Evolutionary conservation across 2,113 vertebrate genomes (phyloP).

Genomic region (Hydropotes inermis): DNA sequence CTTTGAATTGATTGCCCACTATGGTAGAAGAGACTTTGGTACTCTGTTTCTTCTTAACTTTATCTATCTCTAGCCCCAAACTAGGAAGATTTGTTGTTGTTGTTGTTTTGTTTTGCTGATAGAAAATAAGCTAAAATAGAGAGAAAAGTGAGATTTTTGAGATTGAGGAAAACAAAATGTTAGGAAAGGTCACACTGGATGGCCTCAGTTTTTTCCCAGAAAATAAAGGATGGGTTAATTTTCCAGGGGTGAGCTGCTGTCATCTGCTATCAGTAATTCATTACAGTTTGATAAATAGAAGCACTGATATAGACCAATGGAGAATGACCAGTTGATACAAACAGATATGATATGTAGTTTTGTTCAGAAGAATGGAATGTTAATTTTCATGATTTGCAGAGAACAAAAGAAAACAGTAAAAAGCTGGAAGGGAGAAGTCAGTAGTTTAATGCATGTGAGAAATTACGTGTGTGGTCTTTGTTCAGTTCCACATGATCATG

Average conservation of each 20-base stretch:
- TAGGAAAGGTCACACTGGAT: not conserved
- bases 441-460: not conserved
- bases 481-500: not conserved
- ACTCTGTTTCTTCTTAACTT: not conserved
- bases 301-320: not conserved
- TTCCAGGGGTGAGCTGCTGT: not conserved
- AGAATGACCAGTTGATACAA: not conserved
- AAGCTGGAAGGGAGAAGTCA: not conserved
- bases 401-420: not conserved
- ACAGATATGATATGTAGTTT: not conserved
- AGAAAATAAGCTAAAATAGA: not conserved
- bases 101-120: not conserved
- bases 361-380: not conserved
- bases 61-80: not conserved
- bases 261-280: not conserved
- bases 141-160: not conserved
- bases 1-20: not conserved
- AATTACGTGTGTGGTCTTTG: not conserved
- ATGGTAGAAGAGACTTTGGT: not conserved
- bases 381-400: slow-evolving; percentile 7
- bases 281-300: not conserved
- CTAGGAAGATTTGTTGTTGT: not conserved
- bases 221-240: not conserved
- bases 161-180: not conserved
- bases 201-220: not conserved